Evolutionary conservation across 2,113 vertebrate genomes (phyloP).

Genomic region (Paralichthys olivaceus): DNA sequence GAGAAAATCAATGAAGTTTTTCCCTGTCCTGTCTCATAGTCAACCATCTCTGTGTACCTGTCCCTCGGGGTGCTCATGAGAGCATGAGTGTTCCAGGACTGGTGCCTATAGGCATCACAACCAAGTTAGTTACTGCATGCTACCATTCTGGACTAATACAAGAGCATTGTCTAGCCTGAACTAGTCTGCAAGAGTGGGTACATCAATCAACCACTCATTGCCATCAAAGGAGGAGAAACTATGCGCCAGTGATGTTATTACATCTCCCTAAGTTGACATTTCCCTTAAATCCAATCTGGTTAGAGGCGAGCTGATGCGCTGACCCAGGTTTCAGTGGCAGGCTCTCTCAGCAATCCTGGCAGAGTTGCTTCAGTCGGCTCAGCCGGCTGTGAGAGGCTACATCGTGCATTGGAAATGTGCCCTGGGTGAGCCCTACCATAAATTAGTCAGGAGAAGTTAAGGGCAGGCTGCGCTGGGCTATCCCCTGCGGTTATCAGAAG

Average conservation of each 20-base stretch:
- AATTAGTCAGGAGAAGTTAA: constrained; percentile 72
- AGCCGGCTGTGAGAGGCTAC: constrained; percentile 42
- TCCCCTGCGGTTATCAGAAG: constrained; percentile 60
- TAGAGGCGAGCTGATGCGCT: constrained; percentile 23
- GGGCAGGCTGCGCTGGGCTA: constrained; percentile 39
- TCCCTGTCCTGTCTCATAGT: no score
- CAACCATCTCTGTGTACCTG: no score
- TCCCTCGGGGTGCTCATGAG: no score
- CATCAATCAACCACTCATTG: neutral
- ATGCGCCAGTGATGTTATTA: neutral
- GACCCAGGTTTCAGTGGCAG: constrained; percentile 47
- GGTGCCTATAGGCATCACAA: no score
- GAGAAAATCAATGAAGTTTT: no score
- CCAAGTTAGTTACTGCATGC: neutral
- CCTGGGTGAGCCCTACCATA: constrained; percentile 51
- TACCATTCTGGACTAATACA: neutral
- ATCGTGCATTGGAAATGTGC: constrained; percentile 44
- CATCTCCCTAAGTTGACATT: neutral
- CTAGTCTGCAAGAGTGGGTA: neutral
- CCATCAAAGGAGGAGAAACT: neutral
- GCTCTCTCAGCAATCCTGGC: constrained; percentile 17
- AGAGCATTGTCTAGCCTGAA: no score
- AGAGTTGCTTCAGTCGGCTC: constrained; percentile 28
- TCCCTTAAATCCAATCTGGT: constrained; percentile 41
- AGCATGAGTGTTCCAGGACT: no score